Base-by-base conservation (phyloP, 2,797 vertebrate species). In the Lateolabrax maculatus region DNA sequence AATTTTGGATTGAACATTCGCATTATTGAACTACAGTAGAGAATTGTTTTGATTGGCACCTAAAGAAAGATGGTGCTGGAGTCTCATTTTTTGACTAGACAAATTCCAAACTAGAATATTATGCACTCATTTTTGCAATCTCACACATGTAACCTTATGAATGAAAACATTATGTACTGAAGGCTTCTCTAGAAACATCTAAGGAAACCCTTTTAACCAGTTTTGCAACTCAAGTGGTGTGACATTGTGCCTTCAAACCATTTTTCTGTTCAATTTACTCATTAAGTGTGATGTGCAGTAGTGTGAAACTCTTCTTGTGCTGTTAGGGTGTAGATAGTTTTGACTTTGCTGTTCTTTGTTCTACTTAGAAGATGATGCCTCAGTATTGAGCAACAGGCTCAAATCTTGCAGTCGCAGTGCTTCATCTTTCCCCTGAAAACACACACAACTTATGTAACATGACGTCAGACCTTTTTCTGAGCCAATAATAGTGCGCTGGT, bases 1-100 rank as follows among this genome's bases (percentile, higher is more conserved):
- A 13, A 66, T 48, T 69, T 56, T 8, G 8, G 21, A 19, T 68
- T n/a, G 37, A 73, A 53, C n/a, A 18, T 75, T 62, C 76, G 16
- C 64, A 65, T 60, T 23, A 61, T 52, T 60, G 9, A 81, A 48
- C 36, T 39, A 9, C 6, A 61, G 3, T 9, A 43, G 31, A 39
- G 25, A 31, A 37, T n/a, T 62, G 29, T 49, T 37, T 58, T 43
- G 15, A 19, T 61, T 61, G 58, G 23, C n/a, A 39, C 16, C 46
- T n/a, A n/a, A n/a, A 19, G 16, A 25, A n/a, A 23, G 27, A 27
- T 56, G 52, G 4, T 37, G 43, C 37, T 19, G 27, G 27, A n/a
- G 37, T 48, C n/a, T 27, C 25, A 18, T 7, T 15, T 68, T 79
- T 46, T 27, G 25, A 64, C 41, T 15, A 55, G 29, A 57, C 53